Evolutionary conservation across 2,113 vertebrate species (phyloP), one percentile per base, ranked within the genome.

Genomic region (Gambusia affinis): DNA sequence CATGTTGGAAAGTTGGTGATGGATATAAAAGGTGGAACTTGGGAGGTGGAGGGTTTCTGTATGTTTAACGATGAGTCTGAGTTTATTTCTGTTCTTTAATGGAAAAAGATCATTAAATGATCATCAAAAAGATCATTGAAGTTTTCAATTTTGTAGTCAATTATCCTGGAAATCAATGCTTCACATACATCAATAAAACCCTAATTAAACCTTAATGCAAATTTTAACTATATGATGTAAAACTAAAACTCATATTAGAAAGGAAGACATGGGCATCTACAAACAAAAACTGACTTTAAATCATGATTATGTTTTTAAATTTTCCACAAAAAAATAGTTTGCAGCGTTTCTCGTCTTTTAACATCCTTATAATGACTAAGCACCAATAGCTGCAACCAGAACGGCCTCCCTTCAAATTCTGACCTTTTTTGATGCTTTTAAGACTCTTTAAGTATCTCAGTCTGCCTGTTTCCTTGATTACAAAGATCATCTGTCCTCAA

Each of bases 381-480:
- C 24, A 67, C 63, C 0, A 42, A 61, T 57, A 31, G 47, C 0
- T 63, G 39, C 27, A 31, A 39, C 27, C 30, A 30, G 67, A n/a
- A 70, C 31, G 31, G 57, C 60, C 44, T 61, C 57, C 66, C 64
- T 37, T 73, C 35, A 71, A 51, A 39, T n/a, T 0, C 37, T 27
- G 64, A 24, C 60, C 24, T n/a, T 24, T 57, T 57, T 57, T 57
- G 39, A 15, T 47, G 44, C 44, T 47, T 47, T 19, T 47, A 17
- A 47, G 4, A 19, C 44, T 47, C 24, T 42, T 67, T 61, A 64
- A 60, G 47, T 28, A 19, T 72, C 31, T 70, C 44, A 0, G 63
- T 70, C 75, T 64, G 63, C 78, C 76, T 69, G 51, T 72, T 72
- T 14, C 76, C 51, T 22, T 69, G 77, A 85, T 85, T 75, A 82